Evolutionary conservation across 2,888 invertebrate species (phyloP), one percentile per base, ranked within the genome.

Genomic region (Raillietiella orientalis): DNA sequence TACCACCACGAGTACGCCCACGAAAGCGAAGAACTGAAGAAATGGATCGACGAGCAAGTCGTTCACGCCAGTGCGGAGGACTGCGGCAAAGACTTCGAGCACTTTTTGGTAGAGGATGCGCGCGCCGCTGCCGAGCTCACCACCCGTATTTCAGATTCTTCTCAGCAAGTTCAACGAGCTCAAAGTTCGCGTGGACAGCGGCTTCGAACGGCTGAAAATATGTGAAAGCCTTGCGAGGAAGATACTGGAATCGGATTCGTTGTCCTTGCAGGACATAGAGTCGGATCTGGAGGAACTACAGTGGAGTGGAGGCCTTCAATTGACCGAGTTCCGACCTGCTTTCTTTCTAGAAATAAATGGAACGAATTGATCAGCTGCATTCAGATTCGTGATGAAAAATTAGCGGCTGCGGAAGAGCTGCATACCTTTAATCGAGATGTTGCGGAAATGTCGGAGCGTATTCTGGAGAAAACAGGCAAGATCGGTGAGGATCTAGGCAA

Each of bases 391-490:
- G 75, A 75, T 34, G 62, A 69, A 32, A 66, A 79, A 21, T 52
- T 96, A 20, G 65, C 67, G 41, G 90, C 82, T 1, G 93, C 93
- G 2, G 87, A 77, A 6, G 84, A 90, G 52, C 79, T 93, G 34
- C 93, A 93, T 48, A 62, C 84, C 28, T 93, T 87, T 58, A 90
- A 93, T 50, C 62, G 87, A 27, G 90, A 90, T 47, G 79, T 74
- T 2, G 74, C 70, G 13, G 87, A 90, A 41, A 70, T 82, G 2
- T 47, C 79, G 5, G 66, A 72, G 21, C 56, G 87, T 14, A 82
- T 79, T 21, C 74, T 71, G 22, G 32, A 31, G 46, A 79, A 84
- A 41, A 64, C 70, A 32, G 69, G 71, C 1, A 67, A 66, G 3
- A 59, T 93, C 21, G 70, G 72, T 1, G 65, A 65, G 2, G 55